A percentile compares a stretch with the other conserved stretches of the same genome.
phyloP scores from a whole-genome alignment of 1,140 invertebrate genomes.

The Pararge aegeria region DNA sequence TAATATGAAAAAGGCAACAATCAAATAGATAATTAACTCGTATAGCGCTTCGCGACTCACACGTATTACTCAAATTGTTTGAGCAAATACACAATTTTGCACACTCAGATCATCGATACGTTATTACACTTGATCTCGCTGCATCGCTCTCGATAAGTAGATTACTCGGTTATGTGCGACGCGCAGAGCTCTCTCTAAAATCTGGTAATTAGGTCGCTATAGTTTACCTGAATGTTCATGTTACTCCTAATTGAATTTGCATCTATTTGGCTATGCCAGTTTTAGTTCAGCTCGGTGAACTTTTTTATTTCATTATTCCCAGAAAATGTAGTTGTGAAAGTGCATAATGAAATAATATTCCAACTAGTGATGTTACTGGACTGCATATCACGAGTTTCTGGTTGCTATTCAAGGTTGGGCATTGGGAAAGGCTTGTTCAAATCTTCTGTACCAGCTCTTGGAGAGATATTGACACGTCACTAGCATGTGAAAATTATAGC shows the following conservation, averaged over 20 bases:
- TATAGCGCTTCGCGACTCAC: neutral
- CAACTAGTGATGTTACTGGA: no score
- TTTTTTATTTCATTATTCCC: neutral
- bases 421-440: no score
- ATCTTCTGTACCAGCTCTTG: no score
- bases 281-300: neutral
- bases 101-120: constrained; percentile 20
- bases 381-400: no score
- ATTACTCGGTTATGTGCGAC: constrained; percentile 21
- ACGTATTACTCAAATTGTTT: constrained; percentile 1
- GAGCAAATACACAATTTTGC: constrained; percentile 11
- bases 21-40: neutral
- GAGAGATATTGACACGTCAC: no score
- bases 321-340: neutral
- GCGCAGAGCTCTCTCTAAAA: constrained; percentile 29
- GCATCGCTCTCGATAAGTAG: constrained; percentile 26
- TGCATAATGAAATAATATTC: no score
- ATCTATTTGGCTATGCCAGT: neutral
- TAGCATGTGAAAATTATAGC: no score
- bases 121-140: constrained; percentile 19
- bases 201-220: constrained; percentile 30
- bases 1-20: neutral
- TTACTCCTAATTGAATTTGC: constrained; percentile 18
- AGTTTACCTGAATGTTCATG: constrained; percentile 23
- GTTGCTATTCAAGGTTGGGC: no score